phyloP scores from a whole-genome alignment of 2,888 invertebrate genomes.

The Ypsolopha scabrella region DNA sequence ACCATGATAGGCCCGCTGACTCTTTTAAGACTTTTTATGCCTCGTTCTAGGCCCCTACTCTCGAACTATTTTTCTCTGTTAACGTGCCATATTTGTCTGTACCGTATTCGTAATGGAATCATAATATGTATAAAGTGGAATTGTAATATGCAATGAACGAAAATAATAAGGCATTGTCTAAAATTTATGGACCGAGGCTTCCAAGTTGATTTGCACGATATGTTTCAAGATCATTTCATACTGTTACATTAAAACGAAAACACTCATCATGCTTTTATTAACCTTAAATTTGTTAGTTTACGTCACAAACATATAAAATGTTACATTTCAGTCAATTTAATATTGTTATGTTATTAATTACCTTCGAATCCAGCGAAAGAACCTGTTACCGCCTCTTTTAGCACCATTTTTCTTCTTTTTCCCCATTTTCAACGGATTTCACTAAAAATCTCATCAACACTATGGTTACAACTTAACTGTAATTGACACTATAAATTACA shows the following conservation, averaged over 20 bases:
- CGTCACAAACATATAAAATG: slow-evolving; percentile 9
- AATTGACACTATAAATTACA: slow-evolving; percentile 12
- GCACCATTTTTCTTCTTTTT: slow-evolving; percentile 59
- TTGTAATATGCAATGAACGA: background rate
- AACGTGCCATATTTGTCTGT: too few relatives aligned
- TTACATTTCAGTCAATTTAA: background rate
- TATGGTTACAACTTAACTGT: background rate
- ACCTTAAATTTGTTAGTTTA: background rate
- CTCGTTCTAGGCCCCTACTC: too few relatives aligned
- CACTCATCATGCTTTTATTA: background rate
- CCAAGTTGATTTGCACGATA: background rate
- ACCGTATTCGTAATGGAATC: too few relatives aligned
- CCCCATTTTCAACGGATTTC: slow-evolving; percentile 47
- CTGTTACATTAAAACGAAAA: background rate
- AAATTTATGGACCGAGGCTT: background rate
- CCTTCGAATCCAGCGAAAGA: slow-evolving; percentile 65
- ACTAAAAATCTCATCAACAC: background rate
- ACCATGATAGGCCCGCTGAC: too few relatives aligned
- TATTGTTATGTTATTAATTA: slow-evolving; percentile 18
- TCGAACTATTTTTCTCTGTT: too few relatives aligned
- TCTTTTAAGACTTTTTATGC: too few relatives aligned
- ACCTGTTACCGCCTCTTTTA: slow-evolving; percentile 50
- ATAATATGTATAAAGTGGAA: too few relatives aligned
- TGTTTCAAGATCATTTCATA: background rate
- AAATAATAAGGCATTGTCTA: background rate